A percentile compares a stretch with the other conserved stretches of the same genome.
These are phyloP conservation scores for Perca schrenkii DNA, from an alignment of 2,113 vertebrate genomes.

Conservation along the genomic window DNA sequence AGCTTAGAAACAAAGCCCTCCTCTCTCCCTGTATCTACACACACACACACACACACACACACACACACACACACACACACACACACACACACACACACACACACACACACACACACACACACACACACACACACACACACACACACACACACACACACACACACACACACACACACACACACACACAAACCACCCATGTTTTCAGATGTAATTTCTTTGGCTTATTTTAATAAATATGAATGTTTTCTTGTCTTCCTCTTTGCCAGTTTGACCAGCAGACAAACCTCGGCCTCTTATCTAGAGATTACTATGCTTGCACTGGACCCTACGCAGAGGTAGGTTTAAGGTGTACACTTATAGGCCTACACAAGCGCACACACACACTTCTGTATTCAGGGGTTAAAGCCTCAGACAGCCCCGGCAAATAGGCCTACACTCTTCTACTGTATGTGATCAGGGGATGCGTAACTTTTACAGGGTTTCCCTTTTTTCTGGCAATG, in stretches of 20 bases:
- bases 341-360: not conserved
- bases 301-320: conserved; percentile 92
- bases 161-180: not conserved
- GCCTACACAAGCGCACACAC: not conserved
- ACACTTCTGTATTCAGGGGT: not conserved
- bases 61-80: conserved; percentile 9
- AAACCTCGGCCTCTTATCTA: conserved; percentile 91
- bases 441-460: too few relatives aligned
- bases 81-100: conserved; percentile 2
- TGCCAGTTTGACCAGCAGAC: conserved; percentile 92
- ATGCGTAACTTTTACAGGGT: too few relatives aligned
- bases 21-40: not conserved
- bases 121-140: too few relatives aligned
- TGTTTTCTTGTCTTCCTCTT: conserved; percentile 37
- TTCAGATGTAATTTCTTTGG: not conserved
- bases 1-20: not conserved
- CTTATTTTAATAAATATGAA: conserved; percentile 30
- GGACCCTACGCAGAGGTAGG: conserved; percentile 91
- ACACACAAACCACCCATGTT: not conserved
- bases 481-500: too few relatives aligned
- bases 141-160: not conserved
- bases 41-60: not conserved
- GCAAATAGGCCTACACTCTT: too few relatives aligned
- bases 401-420: too few relatives aligned
- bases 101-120: not conserved